phyloP scores from a whole-genome alignment of 2,797 vertebrate genomes.

The Cercopithecus petaurista region DNA sequence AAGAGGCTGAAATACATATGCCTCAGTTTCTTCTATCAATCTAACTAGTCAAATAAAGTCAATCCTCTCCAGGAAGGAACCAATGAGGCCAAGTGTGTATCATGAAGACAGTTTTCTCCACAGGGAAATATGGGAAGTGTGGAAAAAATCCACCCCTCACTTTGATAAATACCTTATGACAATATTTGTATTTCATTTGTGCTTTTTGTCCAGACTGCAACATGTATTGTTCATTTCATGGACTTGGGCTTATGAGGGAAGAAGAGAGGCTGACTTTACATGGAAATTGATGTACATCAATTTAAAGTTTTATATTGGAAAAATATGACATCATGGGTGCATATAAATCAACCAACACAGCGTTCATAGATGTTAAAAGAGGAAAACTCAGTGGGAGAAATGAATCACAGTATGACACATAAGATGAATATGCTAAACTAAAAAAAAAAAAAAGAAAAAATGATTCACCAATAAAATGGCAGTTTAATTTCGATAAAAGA shows the following conservation, averaged over 20 bases:
- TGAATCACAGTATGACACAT: conserved; percentile 59
- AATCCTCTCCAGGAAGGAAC: neutral
- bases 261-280: neutral
- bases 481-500: conserved; percentile 50
- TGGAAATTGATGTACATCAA: neutral
- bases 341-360: conserved; percentile 31
- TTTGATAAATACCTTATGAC: neutral
- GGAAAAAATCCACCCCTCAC: neutral
- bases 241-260: neutral
- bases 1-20: neutral
- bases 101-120: neutral
- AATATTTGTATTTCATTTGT: neutral
- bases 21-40: neutral
- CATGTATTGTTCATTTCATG: neutral
- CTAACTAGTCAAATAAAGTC: neutral
- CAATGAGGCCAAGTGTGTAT: neutral
- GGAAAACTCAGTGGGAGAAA: conserved; percentile 65
- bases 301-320: conserved; percentile 37
- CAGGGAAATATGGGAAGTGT: neutral
- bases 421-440: conserved; percentile 19
- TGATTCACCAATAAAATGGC: conserved; percentile 30
- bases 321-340: conserved; percentile 44
- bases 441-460: conserved; percentile 52
- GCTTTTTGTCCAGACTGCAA: neutral
- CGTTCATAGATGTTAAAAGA: conserved; percentile 56